Conservation (phyloP, 2,888 invertebrate genomes). For the Uropetala carovei region DNA sequence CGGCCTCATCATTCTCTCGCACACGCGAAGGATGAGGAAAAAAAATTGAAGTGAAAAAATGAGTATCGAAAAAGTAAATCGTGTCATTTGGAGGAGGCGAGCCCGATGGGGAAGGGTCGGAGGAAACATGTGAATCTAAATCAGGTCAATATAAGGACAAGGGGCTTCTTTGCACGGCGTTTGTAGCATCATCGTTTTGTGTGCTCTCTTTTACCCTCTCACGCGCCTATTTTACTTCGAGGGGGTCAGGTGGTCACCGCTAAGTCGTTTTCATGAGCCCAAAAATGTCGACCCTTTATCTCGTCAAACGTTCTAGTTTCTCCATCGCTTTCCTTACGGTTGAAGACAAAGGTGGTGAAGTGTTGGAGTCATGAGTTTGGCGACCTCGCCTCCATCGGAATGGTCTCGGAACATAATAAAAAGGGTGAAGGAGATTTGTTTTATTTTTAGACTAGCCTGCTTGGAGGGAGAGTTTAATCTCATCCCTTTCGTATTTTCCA, state of each 20-base stretch:
- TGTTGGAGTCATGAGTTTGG: slow-evolving; percentile 1
- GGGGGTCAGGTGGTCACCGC: not conserved
- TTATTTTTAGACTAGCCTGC: not conserved
- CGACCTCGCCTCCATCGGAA: not conserved
- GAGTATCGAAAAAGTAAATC: slow-evolving; percentile 11
- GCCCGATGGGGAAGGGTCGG: not conserved
- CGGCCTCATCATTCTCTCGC: no score
- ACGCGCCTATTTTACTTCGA: not conserved
- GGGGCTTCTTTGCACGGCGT: not conserved
- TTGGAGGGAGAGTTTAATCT: not conserved
- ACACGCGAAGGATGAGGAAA: no score
- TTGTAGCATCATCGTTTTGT: slow-evolving; percentile 13
- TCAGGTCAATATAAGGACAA: not conserved
- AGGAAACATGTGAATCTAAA: slow-evolving; percentile 21
- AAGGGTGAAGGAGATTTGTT: slow-evolving; percentile 16
- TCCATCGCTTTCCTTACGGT: not conserved
- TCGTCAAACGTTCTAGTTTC: not conserved
- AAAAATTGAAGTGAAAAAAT: not conserved
- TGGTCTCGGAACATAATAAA: not conserved
- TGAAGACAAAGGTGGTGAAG: not conserved
- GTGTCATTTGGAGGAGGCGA: slow-evolving; percentile 23
- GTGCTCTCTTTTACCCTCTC: not conserved
- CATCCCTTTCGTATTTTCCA: no score
- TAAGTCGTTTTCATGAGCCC: not conserved
- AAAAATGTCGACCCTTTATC: not conserved